Percentiles rank a stretch among this genome's conserved stretches.
phyloP scores from a whole-genome alignment of 1,140 invertebrate genomes.

The Bactericera cockerelli region DNA sequence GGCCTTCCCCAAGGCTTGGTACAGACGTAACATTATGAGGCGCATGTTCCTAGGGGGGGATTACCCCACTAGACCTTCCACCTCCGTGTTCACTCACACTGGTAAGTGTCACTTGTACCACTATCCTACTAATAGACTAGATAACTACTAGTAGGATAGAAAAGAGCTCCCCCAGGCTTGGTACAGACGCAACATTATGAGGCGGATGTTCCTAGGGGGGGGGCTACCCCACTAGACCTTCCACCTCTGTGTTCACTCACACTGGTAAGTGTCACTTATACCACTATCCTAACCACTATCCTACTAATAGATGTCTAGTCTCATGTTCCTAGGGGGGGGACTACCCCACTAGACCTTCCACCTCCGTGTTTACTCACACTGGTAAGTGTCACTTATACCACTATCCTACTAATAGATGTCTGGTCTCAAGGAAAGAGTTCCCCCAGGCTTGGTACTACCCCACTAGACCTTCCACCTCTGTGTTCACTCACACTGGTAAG shows the following conservation, averaged over 20 bases:
- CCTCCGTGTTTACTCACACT: too few relatives aligned
- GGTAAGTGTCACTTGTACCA: too few relatives aligned
- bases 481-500: too few relatives aligned
- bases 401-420: too few relatives aligned
- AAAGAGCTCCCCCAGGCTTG: conserved; percentile 95
- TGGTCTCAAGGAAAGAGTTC: too few relatives aligned
- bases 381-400: too few relatives aligned
- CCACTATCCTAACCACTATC: too few relatives aligned
- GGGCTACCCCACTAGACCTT: conserved; percentile 38
- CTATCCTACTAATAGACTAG: too few relatives aligned
- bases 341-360: conserved; percentile 17
- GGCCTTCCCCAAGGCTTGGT: conserved; percentile 97
- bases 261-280: too few relatives aligned
- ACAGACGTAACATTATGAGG: conserved; percentile 78
- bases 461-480: too few relatives aligned
- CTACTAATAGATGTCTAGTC: too few relatives aligned
- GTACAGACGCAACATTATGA: conserved; percentile 87
- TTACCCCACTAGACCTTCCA: conserved; percentile 27
- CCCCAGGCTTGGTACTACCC: too few relatives aligned
- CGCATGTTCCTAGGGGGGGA: conserved; percentile 89
- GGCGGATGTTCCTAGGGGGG: conserved; percentile 87
- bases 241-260: background rate
- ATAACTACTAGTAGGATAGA: conserved; percentile 37
- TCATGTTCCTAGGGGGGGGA: conserved; percentile 50
- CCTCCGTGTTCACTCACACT: background rate